Percentiles rank a stretch among this genome's conserved stretches.
Evolutionary conservation across 1,140 invertebrate species (phyloP).

Genomic region (Ladona fulva): DNA sequence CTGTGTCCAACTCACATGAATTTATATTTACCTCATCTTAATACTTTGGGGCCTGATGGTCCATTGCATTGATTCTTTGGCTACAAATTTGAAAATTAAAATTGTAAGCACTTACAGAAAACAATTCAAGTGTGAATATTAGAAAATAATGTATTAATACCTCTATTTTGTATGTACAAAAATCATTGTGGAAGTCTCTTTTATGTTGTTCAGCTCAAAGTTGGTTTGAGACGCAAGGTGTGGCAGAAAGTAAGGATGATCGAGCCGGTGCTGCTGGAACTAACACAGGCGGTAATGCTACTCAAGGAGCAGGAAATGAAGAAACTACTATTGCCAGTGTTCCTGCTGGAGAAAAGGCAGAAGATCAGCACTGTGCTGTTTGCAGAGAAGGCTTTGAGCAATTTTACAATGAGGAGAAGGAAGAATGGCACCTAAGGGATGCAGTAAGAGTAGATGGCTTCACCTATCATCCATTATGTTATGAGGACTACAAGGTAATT

Average conservation of each 20-base stretch:
- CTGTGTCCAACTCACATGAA: too few relatives aligned
- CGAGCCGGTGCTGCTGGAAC: constrained; percentile 36
- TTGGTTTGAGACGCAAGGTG: constrained; percentile 68
- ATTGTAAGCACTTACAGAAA: too few relatives aligned
- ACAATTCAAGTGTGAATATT: too few relatives aligned
- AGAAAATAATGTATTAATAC: too few relatives aligned
- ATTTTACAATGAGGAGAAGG: constrained; percentile 90
- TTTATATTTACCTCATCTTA: too few relatives aligned
- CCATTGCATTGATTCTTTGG: too few relatives aligned
- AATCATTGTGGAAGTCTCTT: constrained; percentile 11
- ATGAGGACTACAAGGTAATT: constrained; percentile 75
- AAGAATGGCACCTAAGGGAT: constrained; percentile 89
- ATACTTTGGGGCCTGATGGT: too few relatives aligned
- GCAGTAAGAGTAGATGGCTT: constrained; percentile 67
- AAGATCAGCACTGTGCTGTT: constrained; percentile 64
- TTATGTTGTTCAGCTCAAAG: constrained; percentile 59
- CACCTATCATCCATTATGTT: constrained; percentile 84
- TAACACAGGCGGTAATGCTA: constrained; percentile 32
- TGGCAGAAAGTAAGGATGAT: constrained; percentile 28
- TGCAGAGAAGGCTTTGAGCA: constrained; percentile 87
- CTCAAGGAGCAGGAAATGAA: constrained; percentile 38
- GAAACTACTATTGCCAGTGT: constrained; percentile 51
- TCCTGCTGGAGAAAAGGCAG: constrained; percentile 44
- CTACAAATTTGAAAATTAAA: too few relatives aligned
- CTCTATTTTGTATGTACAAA: constrained; percentile 1